A percentile compares a stretch with the other conserved stretches of the same genome.
These are phyloP conservation scores for Alitta virens DNA, from an alignment of 2,888 invertebrate genomes.

Conservation along the genomic window DNA sequence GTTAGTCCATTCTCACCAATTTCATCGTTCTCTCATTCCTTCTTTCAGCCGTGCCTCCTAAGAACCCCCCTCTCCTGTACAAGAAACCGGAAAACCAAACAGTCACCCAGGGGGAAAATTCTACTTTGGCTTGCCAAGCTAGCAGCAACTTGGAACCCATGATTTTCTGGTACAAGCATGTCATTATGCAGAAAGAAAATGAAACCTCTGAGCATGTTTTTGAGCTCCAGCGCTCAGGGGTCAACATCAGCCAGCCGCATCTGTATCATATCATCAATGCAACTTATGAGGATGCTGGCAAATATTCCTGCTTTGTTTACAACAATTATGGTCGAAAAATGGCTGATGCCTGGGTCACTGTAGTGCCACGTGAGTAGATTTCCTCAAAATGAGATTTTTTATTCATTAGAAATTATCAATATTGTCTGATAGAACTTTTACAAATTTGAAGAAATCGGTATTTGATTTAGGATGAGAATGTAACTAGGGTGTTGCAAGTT, in stretches of 20 bases:
- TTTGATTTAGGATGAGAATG: no score
- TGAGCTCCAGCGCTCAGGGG: neutral
- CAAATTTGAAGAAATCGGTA: no score
- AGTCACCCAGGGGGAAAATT: conserved; percentile 70
- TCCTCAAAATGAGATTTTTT: no score
- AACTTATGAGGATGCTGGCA: conserved; percentile 78
- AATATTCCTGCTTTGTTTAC: conserved; percentile 83
- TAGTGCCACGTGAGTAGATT: no score
- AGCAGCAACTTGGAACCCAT: conserved; percentile 82
- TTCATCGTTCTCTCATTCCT: no score
- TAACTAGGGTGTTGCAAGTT: no score
- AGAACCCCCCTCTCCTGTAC: conserved; percentile 72
- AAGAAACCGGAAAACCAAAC: conserved; percentile 74
- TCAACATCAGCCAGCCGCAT: neutral
- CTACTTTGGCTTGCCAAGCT: conserved; percentile 75
- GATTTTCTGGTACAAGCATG: conserved; percentile 73
- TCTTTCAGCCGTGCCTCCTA: neutral
- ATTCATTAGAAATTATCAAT: no score
- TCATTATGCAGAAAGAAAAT: conserved; percentile 41
- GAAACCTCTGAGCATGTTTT: neutral
- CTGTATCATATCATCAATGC: conserved; percentile 71
- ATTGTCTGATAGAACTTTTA: no score
- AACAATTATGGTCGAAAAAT: conserved; percentile 73
- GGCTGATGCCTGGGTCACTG: no score
- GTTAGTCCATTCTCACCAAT: no score